These are phyloP conservation scores for Tachycineta bicolor DNA, from an alignment of 2,113 vertebrate species.

Conservation along the genomic window DNA sequence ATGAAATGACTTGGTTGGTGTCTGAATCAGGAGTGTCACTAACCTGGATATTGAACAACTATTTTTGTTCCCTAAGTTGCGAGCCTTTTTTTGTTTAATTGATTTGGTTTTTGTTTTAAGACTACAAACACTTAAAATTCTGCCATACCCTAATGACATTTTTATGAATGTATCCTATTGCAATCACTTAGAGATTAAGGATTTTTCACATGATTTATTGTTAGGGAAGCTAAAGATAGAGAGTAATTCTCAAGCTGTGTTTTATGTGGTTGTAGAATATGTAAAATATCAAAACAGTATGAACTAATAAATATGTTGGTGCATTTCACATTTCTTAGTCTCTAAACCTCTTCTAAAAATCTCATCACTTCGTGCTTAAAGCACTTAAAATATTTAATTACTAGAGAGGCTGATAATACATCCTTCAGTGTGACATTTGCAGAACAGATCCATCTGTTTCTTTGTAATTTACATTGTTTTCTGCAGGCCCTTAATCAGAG, in stretches of 20 bases:
- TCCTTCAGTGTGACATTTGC: accelerated
- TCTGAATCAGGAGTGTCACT: not conserved
- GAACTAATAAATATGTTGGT: not conserved
- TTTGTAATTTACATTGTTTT: not conserved
- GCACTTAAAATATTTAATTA: not conserved
- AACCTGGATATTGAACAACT: not conserved
- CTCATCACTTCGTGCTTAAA: not conserved
- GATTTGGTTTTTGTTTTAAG: not conserved
- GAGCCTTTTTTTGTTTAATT: not conserved
- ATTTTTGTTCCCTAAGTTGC: not conserved
- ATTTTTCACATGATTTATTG: not conserved
- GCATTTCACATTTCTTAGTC: not conserved
- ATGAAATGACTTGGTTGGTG: not conserved
- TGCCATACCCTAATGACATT: not conserved
- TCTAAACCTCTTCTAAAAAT: not conserved
- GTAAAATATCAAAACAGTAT: not conserved
- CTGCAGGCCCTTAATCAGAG: not conserved
- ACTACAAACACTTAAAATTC: not conserved
- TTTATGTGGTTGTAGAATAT: not conserved
- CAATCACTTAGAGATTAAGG: not conserved
- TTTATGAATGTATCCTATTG: not conserved
- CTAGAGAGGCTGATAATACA: not conserved
- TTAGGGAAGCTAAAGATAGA: not conserved
- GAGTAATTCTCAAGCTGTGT: not conserved
- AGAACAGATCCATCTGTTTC: not conserved